phyloP scores from a whole-genome alignment of 2,113 vertebrate genomes.

The Gymnobelideus leadbeateri region DNA sequence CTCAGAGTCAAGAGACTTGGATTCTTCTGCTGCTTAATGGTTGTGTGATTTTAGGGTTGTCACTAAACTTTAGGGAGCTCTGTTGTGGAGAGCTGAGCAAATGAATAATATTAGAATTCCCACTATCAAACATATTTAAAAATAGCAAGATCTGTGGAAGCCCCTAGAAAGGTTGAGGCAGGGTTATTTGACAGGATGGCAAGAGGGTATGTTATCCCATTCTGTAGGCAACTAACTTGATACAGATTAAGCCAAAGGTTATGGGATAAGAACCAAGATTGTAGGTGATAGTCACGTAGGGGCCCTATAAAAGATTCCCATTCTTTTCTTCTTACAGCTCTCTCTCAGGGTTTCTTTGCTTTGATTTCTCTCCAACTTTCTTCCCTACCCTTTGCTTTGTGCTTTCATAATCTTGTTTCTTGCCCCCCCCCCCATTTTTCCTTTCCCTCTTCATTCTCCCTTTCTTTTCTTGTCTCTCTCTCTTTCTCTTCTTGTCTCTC shows the following conservation, averaged over 20 bases:
- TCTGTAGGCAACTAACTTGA: neutral
- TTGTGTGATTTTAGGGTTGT: neutral
- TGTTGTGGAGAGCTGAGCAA: neutral
- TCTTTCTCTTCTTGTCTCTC: too few relatives aligned
- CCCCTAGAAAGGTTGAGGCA: neutral
- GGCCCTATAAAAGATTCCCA: neutral
- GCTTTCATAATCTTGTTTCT: neutral
- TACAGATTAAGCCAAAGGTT: neutral
- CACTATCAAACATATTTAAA: neutral
- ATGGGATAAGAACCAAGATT: fast-evolving
- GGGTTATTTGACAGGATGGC: neutral
- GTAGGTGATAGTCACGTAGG: neutral
- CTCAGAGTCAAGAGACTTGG: neutral
- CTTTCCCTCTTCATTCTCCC: neutral
- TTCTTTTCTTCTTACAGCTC: neutral
- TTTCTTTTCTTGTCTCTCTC: too few relatives aligned
- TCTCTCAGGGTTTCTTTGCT: neutral
- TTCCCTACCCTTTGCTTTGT: neutral
- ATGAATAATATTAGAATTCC: neutral
- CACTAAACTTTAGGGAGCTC: neutral
- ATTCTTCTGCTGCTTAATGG: conserved; percentile 16
- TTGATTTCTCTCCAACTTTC: neutral
- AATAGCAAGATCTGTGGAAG: neutral
- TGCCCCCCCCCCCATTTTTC: neutral
- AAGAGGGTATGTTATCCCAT: neutral